Conservation (phyloP, 1,140 invertebrate genomes). For the Drosophila sechellia region DNA sequence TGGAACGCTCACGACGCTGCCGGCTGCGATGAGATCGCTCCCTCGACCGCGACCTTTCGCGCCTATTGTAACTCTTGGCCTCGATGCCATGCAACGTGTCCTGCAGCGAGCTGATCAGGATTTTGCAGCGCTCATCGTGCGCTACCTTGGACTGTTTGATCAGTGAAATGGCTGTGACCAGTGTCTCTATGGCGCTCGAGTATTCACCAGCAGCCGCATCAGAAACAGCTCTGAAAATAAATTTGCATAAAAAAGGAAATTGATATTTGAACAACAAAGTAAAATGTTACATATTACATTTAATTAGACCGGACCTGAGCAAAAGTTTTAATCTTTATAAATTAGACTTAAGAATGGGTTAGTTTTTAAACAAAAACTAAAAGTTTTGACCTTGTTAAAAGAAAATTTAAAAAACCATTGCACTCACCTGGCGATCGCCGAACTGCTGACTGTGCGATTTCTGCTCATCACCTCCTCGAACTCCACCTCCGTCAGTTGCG, state of each 20-base stretch:
- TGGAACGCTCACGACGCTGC: conserved; percentile 91
- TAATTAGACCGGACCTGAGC: no score
- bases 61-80: conserved; percentile 81
- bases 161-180: conserved; percentile 98
- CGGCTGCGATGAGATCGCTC: conserved; percentile 90
- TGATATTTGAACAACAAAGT: background rate
- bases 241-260: background rate
- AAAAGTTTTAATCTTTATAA: no score
- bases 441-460: conserved; percentile 98
- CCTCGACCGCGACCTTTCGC: conserved; percentile 89
- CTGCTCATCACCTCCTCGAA: conserved; percentile 99
- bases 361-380: no score
- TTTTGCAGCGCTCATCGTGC: conserved; percentile 98
- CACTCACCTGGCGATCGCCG: conserved; percentile 91
- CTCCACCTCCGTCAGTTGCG: conserved; percentile 95
- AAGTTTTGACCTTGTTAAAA: no score
- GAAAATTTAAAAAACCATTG: no score
- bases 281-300: no score
- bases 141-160: conserved; percentile 99
- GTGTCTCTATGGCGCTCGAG: conserved; percentile 98
- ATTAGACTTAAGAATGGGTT: no score
- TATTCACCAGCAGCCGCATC: conserved; percentile 99
- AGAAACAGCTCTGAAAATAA: conserved; percentile 92
- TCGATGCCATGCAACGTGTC: conserved; percentile 94
- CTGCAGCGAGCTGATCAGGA: conserved; percentile 97